These are phyloP conservation scores for Pocillopora damicornis DNA, from an alignment of 64 coral and sea anemone genomes.

Conservation along the genomic window DNA sequence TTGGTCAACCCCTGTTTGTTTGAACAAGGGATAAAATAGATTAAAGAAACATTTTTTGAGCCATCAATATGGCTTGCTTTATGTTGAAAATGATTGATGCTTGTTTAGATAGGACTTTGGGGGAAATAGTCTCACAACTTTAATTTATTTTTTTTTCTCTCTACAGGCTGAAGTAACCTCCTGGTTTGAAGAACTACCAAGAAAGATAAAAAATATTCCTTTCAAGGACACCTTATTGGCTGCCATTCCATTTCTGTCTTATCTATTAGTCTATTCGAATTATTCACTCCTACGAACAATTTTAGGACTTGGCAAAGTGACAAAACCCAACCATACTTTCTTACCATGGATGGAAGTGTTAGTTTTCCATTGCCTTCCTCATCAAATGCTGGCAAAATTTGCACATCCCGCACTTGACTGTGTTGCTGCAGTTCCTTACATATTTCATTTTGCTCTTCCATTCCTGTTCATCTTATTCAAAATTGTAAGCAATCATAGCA, in stretches of 20 bases:
- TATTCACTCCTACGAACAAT: constrained; percentile 77
- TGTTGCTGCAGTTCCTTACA: constrained; percentile 88
- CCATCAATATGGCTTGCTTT: no score
- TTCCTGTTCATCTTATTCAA: constrained; percentile 87
- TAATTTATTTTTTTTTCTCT: neutral
- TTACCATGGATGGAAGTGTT: constrained; percentile 94
- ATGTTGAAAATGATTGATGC: neutral
- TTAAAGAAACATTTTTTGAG: no score
- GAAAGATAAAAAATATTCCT: constrained; percentile 80
- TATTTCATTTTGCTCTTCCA: constrained; percentile 95
- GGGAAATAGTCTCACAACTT: neutral
- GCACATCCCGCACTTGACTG: constrained; percentile 93
- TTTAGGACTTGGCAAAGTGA: constrained; percentile 72
- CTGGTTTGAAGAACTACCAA: constrained; percentile 74
- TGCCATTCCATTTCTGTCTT: constrained; percentile 74
- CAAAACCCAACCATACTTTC: constrained; percentile 81
- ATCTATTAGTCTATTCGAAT: constrained; percentile 86
- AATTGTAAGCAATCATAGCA: constrained; percentile 59
- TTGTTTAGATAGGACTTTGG: neutral
- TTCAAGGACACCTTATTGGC: constrained; percentile 68
- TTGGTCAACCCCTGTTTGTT: no score
- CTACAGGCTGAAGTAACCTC: constrained; percentile 86
- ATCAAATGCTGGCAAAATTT: constrained; percentile 93
- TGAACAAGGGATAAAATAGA: no score
- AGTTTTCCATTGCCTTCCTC: constrained; percentile 95